Conservation (phyloP, 2,888 invertebrate genomes). For the Liopterus haemorrhoidalis region DNA sequence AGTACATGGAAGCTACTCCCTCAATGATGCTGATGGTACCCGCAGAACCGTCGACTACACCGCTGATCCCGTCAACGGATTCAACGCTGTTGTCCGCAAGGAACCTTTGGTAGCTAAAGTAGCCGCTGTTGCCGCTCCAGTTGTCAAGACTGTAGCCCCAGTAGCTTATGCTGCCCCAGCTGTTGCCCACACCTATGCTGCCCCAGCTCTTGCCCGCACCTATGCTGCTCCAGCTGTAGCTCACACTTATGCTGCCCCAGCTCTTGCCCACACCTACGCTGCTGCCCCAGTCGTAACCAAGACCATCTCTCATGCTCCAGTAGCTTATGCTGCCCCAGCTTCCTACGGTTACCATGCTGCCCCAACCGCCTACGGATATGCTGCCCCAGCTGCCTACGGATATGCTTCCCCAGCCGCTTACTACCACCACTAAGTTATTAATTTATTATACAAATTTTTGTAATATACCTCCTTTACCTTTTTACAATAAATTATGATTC, state of each 20-base stretch:
- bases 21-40: constrained; percentile 52
- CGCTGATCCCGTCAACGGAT: constrained; percentile 57
- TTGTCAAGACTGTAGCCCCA: constrained; percentile 20
- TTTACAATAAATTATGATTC: constrained; percentile 6
- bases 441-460: background rate
- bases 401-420: constrained; percentile 5
- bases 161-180: constrained; percentile 25
- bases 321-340: constrained; percentile 28
- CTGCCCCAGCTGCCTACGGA: constrained; percentile 1
- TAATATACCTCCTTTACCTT: constrained; percentile 4
- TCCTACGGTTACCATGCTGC: constrained; percentile 14
- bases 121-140: constrained; percentile 44
- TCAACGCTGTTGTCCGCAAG: constrained; percentile 59
- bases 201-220: constrained; percentile 10
- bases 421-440: constrained; percentile 17
- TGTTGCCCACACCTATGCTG: constrained; percentile 11
- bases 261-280: constrained; percentile 15
- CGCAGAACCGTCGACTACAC: constrained; percentile 51
- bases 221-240: constrained; percentile 30
- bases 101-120: constrained; percentile 49
- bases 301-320: constrained; percentile 18
- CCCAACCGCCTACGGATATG: background rate
- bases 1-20: constrained; percentile 51
- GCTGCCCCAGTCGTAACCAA: constrained; percentile 14
- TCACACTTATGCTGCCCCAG: constrained; percentile 20